Evolutionary conservation across 1,140 invertebrate species (phyloP), one percentile per base, ranked within the genome.

Genomic region (Varroa destructor): DNA sequence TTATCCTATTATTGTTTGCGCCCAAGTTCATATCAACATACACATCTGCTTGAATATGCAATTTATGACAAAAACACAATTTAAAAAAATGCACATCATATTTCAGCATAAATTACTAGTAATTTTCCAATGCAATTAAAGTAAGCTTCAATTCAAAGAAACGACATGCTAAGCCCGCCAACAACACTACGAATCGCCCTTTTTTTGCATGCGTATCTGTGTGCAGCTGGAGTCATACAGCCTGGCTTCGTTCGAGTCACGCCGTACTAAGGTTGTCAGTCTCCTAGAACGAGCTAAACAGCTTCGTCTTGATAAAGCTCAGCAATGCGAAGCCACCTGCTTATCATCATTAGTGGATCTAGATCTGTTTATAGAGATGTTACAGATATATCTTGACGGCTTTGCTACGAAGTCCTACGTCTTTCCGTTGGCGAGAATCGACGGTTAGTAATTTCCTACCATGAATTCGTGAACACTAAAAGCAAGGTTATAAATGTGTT

Each of bases 21-120:
- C 25, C 25, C 25, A 25, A 25, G 25, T 25, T 25, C 25, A 25
- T 25, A 25, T 25, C 25, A 25, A 25, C 25, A 25, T 25, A 25
- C 25, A 25, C 25, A 25, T 25, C 25, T 25, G 25, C 25, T 25
- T 25, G 25, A 25, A 25, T 25, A 25, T 25, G 25, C 25, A 25
- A 25, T 25, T 25, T 25, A 25, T 25, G 25, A 25, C 61, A 74
- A 56, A 56, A 25, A 1, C 72, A 67, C 37, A 67, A 74, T 6
- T 71, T 73, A 56, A 71, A 25, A 43, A 74, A 74, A 70, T 72
- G 25, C 25, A 25, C 25, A 25, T 25, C 25, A 25, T 25, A 25
- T 25, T 25, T 25, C 25, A 25, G 25, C 25, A 25, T 25, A 25
- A 25, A 25, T 25, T 25, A 25, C 25, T 25, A 25, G 25, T 25